Base-by-base conservation (phyloP, 2,113 vertebrate species). In the Limnothrissa miodon region DNA sequence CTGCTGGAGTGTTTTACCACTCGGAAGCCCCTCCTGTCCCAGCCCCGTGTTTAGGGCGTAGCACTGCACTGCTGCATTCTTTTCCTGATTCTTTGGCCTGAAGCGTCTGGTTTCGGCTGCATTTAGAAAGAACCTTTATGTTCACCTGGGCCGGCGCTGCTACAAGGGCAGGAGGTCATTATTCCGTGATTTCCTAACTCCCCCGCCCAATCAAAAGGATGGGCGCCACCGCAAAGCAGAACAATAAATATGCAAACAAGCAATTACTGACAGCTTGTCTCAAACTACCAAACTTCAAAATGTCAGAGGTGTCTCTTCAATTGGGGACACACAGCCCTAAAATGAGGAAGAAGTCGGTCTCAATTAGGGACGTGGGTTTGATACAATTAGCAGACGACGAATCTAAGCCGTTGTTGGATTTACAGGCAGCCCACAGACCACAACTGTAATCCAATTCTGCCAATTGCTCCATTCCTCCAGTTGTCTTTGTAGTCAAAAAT, bases 181-280 rank as follows among this genome's bases (percentile, higher is more conserved):
- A 86, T 85, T 86, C 84, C 74, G 80, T 39, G 51, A 66, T 1
- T 74, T 4, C 33, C 0, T 25, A 70, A 78, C 79, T 74, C 84
- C 83, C 85, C 45, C 80, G 85, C 42, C 82, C 83, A 85, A 87
- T 91, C 86, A 88, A 86, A 88, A 85, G 62, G 78, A 74, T 66
- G 83, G 39, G 81, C 81, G 85, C 83, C 82, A 85, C 86, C 85
- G 88, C 88, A 91, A 85, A 84, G 80, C 78, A 44, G 80, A 85
- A 87, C 83, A 84, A 85, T 82, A 44, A 86, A 84, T 81, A 62
- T 59, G 56, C 83, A 39, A 81, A 81, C 80, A 39, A 45, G 84
- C 85, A 84, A 85, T 88, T 87, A 83, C 45, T 15, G 46, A 13
- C 51, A 53, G 80, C 83, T 85, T 86, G 46, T 88, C 80, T 78